phyloP scores from a whole-genome alignment of 2,888 invertebrate species.

The Fissipunctia ypsillon region DNA sequence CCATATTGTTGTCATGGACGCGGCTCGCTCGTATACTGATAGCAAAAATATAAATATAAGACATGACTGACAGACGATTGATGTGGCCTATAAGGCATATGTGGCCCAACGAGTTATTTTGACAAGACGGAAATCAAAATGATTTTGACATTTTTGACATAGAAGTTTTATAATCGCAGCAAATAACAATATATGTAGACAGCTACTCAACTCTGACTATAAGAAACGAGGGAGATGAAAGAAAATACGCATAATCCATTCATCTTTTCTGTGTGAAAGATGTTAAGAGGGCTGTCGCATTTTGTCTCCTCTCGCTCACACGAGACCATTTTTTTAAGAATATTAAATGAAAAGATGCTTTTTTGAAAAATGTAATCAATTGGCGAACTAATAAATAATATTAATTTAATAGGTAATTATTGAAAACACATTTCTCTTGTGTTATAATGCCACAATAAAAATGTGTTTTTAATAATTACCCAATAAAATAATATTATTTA shows the following conservation, averaged over 20 bases:
- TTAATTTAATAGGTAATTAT: too few relatives aligned
- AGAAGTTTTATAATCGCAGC: neutral
- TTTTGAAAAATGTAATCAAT: too few relatives aligned
- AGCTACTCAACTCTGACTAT: neutral
- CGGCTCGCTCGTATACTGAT: conserved; percentile 26
- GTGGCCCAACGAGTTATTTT: neutral
- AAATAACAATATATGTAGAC: neutral
- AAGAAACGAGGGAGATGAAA: neutral
- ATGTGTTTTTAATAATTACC: too few relatives aligned
- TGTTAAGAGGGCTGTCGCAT: too few relatives aligned
- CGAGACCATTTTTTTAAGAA: too few relatives aligned
- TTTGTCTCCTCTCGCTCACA: too few relatives aligned
- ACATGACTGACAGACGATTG: conserved; percentile 33
- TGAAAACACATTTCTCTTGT: too few relatives aligned
- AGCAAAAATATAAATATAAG: conserved; percentile 45
- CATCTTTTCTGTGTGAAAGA: neutral
- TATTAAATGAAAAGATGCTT: too few relatives aligned
- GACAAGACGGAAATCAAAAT: neutral
- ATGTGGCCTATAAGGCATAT: neutral
- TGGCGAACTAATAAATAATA: too few relatives aligned
- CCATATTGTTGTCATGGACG: conserved; percentile 55
- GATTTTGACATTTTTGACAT: neutral
- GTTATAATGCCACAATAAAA: too few relatives aligned
- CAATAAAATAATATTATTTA: too few relatives aligned
- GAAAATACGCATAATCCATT: neutral